Base-by-base conservation (phyloP, 2,113 vertebrate species). In the Heteronetta atricapilla region DNA sequence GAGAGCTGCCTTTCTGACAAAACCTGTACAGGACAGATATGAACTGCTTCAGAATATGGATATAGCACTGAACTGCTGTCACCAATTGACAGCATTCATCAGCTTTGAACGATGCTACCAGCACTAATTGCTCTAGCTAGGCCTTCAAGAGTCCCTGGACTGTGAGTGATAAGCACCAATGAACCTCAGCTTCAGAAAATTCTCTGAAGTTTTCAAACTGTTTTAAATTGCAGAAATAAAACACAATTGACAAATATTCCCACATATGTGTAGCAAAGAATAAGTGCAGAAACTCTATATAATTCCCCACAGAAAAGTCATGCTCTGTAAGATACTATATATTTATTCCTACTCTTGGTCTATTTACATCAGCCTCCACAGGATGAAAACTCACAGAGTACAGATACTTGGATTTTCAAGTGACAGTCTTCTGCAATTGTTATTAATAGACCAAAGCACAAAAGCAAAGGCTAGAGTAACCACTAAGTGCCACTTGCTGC, bases 141-240 rank as follows among this genome's bases (percentile, higher is more conserved):
- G 63, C 48, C 58, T 88, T 82, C 67, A 82, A 55, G 80, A 72
- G 46, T n/a, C 34, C n/a, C 63, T 60, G 50, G 67, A 26, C 66
- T 74, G 25, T 28, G 25, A 46, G 13, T 14, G 53, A 86, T 75
- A 93, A 93, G 44, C 56, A 94, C 62, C 48, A 63, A 72, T 9
- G 62, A 93, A 90, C 75, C 26, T 42, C 52, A 17, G 78, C 67
- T 95, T 92, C 69, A 78, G 72, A 92, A 91, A 81, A 76, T 26
- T 48, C 74, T 85, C 53, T 68, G 10, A 85, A 88, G 58, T 79
- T 86, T 84, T 75, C 60, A 69, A 83, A 84, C 15, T 44, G 33
- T 68, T 90, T 46, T 63, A 62, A 84, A 78, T 19, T 53, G 36
- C 31, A 70, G 53, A 79, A 95, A 89, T 58, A 72, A 86, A 77